A percentile compares a stretch with the other conserved stretches of the same genome.
Conservation (phyloP, 2,888 invertebrate species). For the Drosophila subquinaria region DNA sequence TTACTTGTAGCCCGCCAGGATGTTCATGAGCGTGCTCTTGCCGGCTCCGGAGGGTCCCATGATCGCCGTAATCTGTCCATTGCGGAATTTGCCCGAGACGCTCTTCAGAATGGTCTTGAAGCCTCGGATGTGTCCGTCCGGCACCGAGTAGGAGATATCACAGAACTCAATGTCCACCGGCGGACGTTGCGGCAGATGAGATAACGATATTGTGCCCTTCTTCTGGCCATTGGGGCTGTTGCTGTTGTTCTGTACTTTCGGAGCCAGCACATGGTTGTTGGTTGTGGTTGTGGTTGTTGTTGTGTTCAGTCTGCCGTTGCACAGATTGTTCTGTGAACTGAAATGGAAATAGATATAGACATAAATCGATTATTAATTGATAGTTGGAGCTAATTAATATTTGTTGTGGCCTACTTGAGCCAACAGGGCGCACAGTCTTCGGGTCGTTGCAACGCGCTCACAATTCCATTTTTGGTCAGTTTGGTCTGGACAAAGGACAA, state of each 20-base stretch:
- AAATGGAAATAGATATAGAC: slow-evolving; percentile 23
- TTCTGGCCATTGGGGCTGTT: slow-evolving; percentile 88
- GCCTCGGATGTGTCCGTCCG: slow-evolving; percentile 92
- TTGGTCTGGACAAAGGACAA: slow-evolving; percentile 79
- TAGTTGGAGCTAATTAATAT: too few relatives aligned
- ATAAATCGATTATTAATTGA: neutral
- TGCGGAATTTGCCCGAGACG: slow-evolving; percentile 94
- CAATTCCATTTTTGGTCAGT: slow-evolving; percentile 81
- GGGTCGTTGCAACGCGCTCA: slow-evolving; percentile 71
- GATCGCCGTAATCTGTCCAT: slow-evolving; percentile 97
- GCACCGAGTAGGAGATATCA: slow-evolving; percentile 94
- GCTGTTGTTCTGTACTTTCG: slow-evolving; percentile 90
- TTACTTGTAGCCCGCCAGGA: slow-evolving; percentile 94
- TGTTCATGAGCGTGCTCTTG: slow-evolving; percentile 95
- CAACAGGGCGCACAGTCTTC: slow-evolving; percentile 58
- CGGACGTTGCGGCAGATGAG: slow-evolving; percentile 93
- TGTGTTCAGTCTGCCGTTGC: slow-evolving; percentile 88
- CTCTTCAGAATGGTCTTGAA: slow-evolving; percentile 95
- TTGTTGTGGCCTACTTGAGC: slow-evolving; percentile 70
- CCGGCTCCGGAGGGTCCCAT: slow-evolving; percentile 96
- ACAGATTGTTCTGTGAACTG: slow-evolving; percentile 90
- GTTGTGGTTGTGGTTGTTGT: slow-evolving; percentile 87
- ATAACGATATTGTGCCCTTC: slow-evolving; percentile 90
- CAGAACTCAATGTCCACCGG: slow-evolving; percentile 96
- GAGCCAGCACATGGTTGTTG: slow-evolving; percentile 87